phyloP scores from a whole-genome alignment of 2,113 vertebrate species.

The Macrotis lagotis region DNA sequence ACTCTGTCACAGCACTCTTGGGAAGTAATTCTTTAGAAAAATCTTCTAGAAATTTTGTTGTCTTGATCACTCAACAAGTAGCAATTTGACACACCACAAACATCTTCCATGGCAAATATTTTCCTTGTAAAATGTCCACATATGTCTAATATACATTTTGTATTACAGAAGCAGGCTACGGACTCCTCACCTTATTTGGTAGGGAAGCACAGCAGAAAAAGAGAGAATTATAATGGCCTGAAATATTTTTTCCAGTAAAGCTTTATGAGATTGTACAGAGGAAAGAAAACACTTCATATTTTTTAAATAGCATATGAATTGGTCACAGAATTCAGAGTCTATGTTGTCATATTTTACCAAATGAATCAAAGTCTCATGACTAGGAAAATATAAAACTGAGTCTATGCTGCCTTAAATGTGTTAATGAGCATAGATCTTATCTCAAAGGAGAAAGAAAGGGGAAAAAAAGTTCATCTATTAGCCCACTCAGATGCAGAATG shows the following conservation, averaged over 20 bases:
- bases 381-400: slow-evolving; percentile 98
- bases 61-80: slow-evolving; percentile 49
- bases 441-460: slow-evolving; percentile 99
- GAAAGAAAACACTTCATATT: slow-evolving; percentile 98
- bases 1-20: too few species aligned
- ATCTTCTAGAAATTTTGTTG: too few species aligned
- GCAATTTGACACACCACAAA: slow-evolving; percentile 97
- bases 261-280: slow-evolving; percentile 99
- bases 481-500: slow-evolving; percentile 99
- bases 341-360: slow-evolving; percentile 95
- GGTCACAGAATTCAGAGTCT: slow-evolving; percentile 98
- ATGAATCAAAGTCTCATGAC: slow-evolving; percentile 95
- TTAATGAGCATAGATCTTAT: slow-evolving; percentile 99
- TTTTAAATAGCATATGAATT: slow-evolving; percentile 98
- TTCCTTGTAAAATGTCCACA: slow-evolving; percentile 97
- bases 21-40: too few species aligned
- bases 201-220: slow-evolving; percentile 96
- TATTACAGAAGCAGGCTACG: slow-evolving; percentile 94
- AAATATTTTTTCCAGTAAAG: slow-evolving; percentile 99
- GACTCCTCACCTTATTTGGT: slow-evolving; percentile 97
- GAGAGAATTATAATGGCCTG: slow-evolving; percentile 97
- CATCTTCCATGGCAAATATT: slow-evolving; percentile 91
- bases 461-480: slow-evolving; percentile 97
- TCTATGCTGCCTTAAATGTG: slow-evolving; percentile 98
- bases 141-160: slow-evolving; percentile 95